phyloP scores from a whole-genome alignment of 2,888 invertebrate genomes.

The Cosmia pyralina region DNA sequence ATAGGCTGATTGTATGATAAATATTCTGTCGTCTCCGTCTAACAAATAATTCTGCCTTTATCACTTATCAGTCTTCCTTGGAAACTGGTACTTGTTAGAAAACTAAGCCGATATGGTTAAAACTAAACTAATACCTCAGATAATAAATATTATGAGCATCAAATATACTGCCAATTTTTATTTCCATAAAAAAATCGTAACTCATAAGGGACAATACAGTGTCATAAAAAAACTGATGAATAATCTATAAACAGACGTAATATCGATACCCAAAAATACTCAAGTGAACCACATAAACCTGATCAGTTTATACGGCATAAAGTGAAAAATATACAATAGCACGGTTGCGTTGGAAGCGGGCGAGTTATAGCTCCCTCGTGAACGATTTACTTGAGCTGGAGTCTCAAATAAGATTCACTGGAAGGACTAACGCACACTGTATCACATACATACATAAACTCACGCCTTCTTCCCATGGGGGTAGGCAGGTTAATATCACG shows the following conservation, averaged over 20 bases:
- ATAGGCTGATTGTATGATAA: background rate
- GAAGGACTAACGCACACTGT: slow-evolving; percentile 21
- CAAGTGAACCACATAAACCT: slow-evolving; percentile 28
- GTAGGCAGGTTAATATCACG: background rate
- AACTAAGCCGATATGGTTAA: background rate
- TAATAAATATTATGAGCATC: background rate
- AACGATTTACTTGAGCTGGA: slow-evolving; percentile 50
- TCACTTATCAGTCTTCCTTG: background rate
- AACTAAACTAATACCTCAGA: background rate
- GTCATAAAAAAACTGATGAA: background rate
- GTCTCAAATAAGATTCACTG: slow-evolving; percentile 38
- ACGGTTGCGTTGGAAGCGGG: slow-evolving; percentile 22
- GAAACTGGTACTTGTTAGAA: background rate
- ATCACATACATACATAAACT: no score
- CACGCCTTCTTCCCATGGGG: no score
- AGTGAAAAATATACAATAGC: slow-evolving; percentile 59
- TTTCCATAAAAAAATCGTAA: background rate
- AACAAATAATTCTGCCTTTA: background rate
- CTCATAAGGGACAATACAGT: background rate
- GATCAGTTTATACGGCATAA: slow-evolving; percentile 50
- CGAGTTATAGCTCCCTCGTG: slow-evolving; percentile 53
- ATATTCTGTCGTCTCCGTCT: background rate
- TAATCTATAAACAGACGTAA: slow-evolving; percentile 1
- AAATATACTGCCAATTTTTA: background rate
- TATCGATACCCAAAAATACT: slow-evolving; percentile 5